Evolutionary conservation across 2,888 invertebrate genomes (phyloP).

Genomic region (Amphipoea oculea): DNA sequence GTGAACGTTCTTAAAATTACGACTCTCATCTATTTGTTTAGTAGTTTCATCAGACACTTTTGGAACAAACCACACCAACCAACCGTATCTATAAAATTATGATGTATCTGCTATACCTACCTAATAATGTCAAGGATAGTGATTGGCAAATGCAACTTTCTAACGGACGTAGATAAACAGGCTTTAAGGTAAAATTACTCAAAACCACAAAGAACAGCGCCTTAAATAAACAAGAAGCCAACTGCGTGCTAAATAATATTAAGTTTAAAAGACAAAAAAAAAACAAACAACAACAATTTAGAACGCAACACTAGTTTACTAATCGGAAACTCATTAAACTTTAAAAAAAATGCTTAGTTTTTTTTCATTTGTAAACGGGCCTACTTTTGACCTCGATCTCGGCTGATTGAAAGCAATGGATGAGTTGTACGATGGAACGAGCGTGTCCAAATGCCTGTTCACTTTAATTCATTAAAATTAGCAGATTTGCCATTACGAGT

Average conservation of each 20-base stretch:
- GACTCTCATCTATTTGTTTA: no score
- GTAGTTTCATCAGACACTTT: neutral
- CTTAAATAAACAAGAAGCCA: neutral
- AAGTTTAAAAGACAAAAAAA: neutral
- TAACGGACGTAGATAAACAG: neutral
- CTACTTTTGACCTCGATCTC: neutral
- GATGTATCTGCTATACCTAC: neutral
- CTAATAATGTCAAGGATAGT: neutral
- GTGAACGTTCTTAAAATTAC: no score
- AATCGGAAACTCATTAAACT: neutral
- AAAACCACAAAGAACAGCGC: neutral
- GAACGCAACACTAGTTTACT: neutral
- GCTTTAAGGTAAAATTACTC: neutral
- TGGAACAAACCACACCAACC: neutral
- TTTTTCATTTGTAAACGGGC: neutral
- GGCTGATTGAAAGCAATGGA: neutral
- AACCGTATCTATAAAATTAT: neutral
- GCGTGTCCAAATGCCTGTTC: neutral
- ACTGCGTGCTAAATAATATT: neutral
- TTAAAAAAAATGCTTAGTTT: neutral
- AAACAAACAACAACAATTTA: neutral
- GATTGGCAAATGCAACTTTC: neutral
- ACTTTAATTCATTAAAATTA: constrained; percentile 2
- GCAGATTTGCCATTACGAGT: neutral
- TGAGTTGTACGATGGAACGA: neutral